Conservation (phyloP, 2,797 vertebrate species). For the Euthynnus affinis region DNA sequence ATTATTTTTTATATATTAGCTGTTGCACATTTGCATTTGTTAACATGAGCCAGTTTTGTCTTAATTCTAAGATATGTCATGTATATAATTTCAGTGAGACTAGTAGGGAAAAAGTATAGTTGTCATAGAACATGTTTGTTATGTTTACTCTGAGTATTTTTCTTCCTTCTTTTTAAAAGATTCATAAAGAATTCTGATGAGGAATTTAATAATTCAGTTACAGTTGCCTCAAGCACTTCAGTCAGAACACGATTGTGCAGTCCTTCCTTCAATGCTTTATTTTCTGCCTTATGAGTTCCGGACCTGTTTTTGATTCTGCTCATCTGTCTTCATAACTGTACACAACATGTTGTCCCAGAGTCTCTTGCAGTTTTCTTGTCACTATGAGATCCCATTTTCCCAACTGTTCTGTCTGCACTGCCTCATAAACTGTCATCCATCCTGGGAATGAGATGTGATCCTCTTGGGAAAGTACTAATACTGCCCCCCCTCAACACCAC, state of each 20-base stretch:
- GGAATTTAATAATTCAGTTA: constrained; percentile 9
- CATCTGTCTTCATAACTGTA: constrained; percentile 29
- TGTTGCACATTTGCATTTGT: constrained; percentile 4
- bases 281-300: constrained; percentile 7
- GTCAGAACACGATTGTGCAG: background rate
- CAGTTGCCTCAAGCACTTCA: constrained; percentile 15
- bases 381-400: constrained; percentile 49
- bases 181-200: constrained; percentile 24
- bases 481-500: background rate
- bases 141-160: constrained; percentile 4
- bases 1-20: background rate
- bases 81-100: background rate
- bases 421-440: constrained; percentile 64
- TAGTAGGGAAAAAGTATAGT: background rate
- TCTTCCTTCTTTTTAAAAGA: background rate
- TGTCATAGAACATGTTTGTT: constrained; percentile 4
- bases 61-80: background rate
- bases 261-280: constrained; percentile 1
- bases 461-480: constrained; percentile 70
- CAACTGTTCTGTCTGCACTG: constrained; percentile 58
- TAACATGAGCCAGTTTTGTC: background rate
- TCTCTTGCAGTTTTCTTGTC: constrained; percentile 21
- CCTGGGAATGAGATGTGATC: constrained; percentile 76
- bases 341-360: constrained; percentile 7
- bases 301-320: constrained; percentile 11